Evolutionary conservation across 2,797 vertebrate genomes (phyloP).

Genomic region (Malurus leucopterus): DNA sequence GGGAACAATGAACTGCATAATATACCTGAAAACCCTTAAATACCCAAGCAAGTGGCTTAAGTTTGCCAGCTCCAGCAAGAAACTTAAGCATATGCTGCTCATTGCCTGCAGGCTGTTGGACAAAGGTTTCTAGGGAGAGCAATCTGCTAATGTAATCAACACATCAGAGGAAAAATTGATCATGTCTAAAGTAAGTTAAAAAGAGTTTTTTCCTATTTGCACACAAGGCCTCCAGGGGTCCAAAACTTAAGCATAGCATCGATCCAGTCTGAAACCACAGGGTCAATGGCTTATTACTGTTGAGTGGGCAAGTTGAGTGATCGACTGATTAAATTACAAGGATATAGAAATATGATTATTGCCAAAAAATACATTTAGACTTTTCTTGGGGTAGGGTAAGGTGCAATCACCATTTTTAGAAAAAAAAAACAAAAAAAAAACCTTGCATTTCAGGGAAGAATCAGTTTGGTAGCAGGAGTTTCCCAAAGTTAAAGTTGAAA

Average conservation of each 20-base stretch:
- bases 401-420: background rate
- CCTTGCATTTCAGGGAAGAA: background rate
- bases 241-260: slow-evolving; percentile 58
- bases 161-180: slow-evolving; percentile 47
- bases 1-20: slow-evolving; percentile 7
- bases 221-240: slow-evolving; percentile 61
- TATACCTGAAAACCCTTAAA: slow-evolving; percentile 18
- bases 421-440: too few relatives aligned
- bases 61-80: slow-evolving; percentile 40
- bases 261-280: slow-evolving; percentile 57
- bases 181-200: slow-evolving; percentile 54
- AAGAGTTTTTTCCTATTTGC: slow-evolving; percentile 60
- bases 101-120: slow-evolving; percentile 41
- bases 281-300: slow-evolving; percentile 66
- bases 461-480: background rate
- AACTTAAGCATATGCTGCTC: slow-evolving; percentile 27
- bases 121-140: slow-evolving; percentile 60
- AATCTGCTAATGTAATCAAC: slow-evolving; percentile 68
- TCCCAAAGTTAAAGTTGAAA: background rate
- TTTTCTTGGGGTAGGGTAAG: background rate
- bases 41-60: slow-evolving; percentile 48
- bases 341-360: slow-evolving; percentile 41
- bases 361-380: background rate
- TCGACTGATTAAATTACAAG: slow-evolving; percentile 46
- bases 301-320: background rate